Percentiles rank a stretch among this genome's conserved stretches.
Evolutionary conservation across 2,888 invertebrate genomes (phyloP).

Genomic region (Drosophila merina): DNA sequence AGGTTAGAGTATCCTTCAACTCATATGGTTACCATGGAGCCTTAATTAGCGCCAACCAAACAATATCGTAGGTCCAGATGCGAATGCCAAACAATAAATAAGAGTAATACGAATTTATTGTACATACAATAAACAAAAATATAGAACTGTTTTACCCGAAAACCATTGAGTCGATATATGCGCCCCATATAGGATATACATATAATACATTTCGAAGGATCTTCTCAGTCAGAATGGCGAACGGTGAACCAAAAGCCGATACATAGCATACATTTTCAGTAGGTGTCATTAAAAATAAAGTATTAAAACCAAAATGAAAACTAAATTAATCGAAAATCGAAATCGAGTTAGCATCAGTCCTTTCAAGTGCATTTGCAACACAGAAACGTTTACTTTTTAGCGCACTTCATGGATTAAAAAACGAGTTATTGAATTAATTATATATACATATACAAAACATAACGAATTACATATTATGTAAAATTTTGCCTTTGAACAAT

Average conservation of each 20-base stretch:
- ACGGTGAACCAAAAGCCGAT: conserved; percentile 4
- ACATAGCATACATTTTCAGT: conserved; percentile 23
- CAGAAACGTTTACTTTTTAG: conserved; percentile 57
- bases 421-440: conserved; percentile 45
- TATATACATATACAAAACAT: conserved; percentile 40
- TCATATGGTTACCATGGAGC: conserved; percentile 14
- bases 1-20: background rate
- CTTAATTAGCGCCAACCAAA: conserved; percentile 4
- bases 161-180: conserved; percentile 9
- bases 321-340: background rate
- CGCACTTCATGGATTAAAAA: conserved; percentile 53
- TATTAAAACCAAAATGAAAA: conserved; percentile 13
- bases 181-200: conserved; percentile 10
- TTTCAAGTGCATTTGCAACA: conserved; percentile 39
- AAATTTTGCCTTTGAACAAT: conserved; percentile 71
- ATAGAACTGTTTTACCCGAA: conserved; percentile 47
- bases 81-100: conserved; percentile 58
- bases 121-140: conserved; percentile 57
- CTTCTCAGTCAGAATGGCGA: conserved; percentile 12
- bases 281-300: conserved; percentile 13
- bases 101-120: conserved; percentile 70
- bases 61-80: conserved; percentile 33
- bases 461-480: conserved; percentile 59
- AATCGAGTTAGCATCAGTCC: conserved; percentile 23
- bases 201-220: conserved; percentile 12